Conservation (phyloP, 1,140 invertebrate species). For the Drosophila saltans region DNA sequence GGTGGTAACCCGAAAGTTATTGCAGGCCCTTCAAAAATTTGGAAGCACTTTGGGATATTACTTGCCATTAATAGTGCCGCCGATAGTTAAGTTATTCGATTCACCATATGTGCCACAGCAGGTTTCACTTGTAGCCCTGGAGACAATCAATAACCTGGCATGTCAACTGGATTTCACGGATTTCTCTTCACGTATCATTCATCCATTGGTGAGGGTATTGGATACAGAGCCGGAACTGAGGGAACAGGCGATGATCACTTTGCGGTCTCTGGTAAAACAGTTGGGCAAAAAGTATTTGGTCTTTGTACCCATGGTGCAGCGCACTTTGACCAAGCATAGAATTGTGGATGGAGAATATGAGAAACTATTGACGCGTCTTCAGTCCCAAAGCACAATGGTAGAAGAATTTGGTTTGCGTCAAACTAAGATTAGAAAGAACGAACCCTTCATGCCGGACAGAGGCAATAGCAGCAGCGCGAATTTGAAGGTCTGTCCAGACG, state of each 20-base stretch:
- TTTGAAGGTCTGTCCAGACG: slow-evolving; percentile 92
- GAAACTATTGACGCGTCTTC: slow-evolving; percentile 87
- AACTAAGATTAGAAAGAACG: slow-evolving; percentile 85
- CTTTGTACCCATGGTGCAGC: slow-evolving; percentile 95
- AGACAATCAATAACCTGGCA: slow-evolving; percentile 96
- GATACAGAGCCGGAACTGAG: slow-evolving; percentile 92
- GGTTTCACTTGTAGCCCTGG: slow-evolving; percentile 92
- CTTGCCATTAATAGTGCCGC: slow-evolving; percentile 96
- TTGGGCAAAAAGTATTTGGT: slow-evolving; percentile 95
- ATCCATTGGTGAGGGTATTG: slow-evolving; percentile 93
- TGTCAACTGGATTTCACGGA: slow-evolving; percentile 96
- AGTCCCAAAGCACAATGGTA: slow-evolving; percentile 87
- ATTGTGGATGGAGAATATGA: slow-evolving; percentile 93
- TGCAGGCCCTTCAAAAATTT: slow-evolving; percentile 95
- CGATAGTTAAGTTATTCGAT: slow-evolving; percentile 95
- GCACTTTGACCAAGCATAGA: slow-evolving; percentile 91
- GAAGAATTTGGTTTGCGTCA: slow-evolving; percentile 86
- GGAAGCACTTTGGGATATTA: slow-evolving; percentile 98
- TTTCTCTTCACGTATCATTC: slow-evolving; percentile 95
- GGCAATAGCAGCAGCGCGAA: slow-evolving; percentile 87
- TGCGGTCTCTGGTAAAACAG: slow-evolving; percentile 94
- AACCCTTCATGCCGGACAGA: slow-evolving; percentile 82
- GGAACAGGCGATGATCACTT: slow-evolving; percentile 93
- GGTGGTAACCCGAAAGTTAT: slow-evolving; percentile 92
- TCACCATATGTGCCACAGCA: slow-evolving; percentile 91